Percentiles rank a stretch among this genome's conserved stretches.
Evolutionary conservation across 2,797 vertebrate genomes (phyloP).

Genomic region (Rhabdophis nuchalis): DNA sequence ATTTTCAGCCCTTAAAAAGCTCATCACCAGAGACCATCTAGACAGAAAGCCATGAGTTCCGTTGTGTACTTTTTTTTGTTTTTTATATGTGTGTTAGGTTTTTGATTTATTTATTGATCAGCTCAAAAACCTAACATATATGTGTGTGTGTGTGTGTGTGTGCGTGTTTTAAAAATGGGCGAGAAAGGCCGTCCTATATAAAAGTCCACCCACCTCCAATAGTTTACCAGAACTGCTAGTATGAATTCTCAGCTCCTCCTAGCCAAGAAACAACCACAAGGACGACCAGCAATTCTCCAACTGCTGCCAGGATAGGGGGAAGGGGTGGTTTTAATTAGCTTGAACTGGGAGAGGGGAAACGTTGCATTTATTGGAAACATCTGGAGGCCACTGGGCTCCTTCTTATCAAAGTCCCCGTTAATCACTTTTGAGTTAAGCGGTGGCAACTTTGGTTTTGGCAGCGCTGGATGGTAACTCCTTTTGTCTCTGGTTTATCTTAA

Average conservation of each 20-base stretch:
- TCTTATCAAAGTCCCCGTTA: constrained; percentile 53
- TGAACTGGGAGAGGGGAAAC: constrained; percentile 6
- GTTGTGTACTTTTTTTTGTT: too few species aligned
- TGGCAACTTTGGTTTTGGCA: constrained; percentile 45
- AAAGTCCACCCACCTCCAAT: neutral
- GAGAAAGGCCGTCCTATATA: neutral
- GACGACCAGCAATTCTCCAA: neutral
- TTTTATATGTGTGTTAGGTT: too few species aligned
- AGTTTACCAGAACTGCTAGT: neutral
- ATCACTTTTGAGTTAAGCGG: constrained; percentile 56
- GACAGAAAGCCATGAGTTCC: too few species aligned
- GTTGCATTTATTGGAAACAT: constrained; percentile 62
- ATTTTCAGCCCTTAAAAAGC: too few species aligned
- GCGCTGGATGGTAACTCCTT: constrained; percentile 48
- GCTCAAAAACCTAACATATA: too few species aligned
- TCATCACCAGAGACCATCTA: too few species aligned
- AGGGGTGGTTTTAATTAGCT: constrained; percentile 53
- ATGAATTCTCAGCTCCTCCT: neutral
- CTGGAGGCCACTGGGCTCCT: constrained; percentile 50
- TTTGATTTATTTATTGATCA: too few species aligned
- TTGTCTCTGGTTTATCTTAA: constrained; percentile 27
- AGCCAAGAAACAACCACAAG: constrained; percentile 15
- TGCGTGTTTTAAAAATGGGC: too few species aligned
- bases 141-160: too few species aligned
- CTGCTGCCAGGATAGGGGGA: constrained; percentile 11